A percentile compares a stretch with the other conserved stretches of the same genome.
Conservation (phyloP, 2,888 invertebrate genomes). For the Glyphotaelius pellucidus region DNA sequence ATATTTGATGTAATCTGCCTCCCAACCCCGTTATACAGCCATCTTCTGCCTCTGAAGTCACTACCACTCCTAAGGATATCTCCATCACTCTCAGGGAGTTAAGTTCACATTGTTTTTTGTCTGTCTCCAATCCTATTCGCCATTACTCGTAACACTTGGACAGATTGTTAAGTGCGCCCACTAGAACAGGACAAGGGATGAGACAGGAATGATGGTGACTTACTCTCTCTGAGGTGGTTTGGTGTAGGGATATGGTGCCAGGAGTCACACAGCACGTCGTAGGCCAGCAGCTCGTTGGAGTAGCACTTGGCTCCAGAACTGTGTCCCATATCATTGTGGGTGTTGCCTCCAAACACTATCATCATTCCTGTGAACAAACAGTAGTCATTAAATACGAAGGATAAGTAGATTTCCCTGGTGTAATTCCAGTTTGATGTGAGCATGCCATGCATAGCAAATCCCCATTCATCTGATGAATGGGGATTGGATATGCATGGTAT, state of each 20-base stretch:
- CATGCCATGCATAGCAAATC: too few relatives aligned
- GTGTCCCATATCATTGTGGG: slow-evolving; percentile 95
- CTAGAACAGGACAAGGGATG: not conserved
- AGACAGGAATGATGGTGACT: slow-evolving; percentile 31
- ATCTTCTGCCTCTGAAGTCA: too few relatives aligned
- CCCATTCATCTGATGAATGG: too few relatives aligned
- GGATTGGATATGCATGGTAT: too few relatives aligned
- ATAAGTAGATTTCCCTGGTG: too few relatives aligned
- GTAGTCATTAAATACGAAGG: not conserved
- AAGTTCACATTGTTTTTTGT: not conserved
- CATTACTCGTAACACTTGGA: not conserved
- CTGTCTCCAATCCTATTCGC: not conserved
- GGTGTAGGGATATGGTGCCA: slow-evolving; percentile 82
- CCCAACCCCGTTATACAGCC: too few relatives aligned
- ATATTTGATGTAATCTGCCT: too few relatives aligned
- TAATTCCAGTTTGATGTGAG: too few relatives aligned
- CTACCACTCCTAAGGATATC: too few relatives aligned
- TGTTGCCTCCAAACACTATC: slow-evolving; percentile 97
- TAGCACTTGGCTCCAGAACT: slow-evolving; percentile 93
- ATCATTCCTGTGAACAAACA: slow-evolving; percentile 80
- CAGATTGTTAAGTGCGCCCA: too few relatives aligned
- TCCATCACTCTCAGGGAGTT: too few relatives aligned
- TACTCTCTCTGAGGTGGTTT: slow-evolving; percentile 73
- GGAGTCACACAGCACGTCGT: slow-evolving; percentile 89
- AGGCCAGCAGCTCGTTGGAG: slow-evolving; percentile 90